Conservation (phyloP, 2,888 invertebrate species). For the Timandra comae region DNA sequence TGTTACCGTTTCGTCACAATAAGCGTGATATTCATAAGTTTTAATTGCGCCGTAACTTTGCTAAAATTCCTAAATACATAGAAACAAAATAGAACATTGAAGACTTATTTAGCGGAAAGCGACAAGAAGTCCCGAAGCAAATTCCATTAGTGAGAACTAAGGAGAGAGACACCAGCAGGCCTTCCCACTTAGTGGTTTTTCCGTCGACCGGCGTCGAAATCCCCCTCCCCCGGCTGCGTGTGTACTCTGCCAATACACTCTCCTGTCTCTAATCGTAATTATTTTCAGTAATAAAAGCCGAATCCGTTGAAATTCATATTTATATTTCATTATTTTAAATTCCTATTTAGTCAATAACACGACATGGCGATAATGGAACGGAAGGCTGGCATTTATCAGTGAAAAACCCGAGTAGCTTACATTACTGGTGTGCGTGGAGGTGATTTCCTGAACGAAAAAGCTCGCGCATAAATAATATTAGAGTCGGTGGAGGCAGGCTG, state of each 20-base stretch:
- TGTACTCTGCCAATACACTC: constrained; percentile 27
- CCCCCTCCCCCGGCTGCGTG: constrained; percentile 10
- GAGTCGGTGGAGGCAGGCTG: constrained; percentile 21
- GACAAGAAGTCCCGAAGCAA: constrained; percentile 34
- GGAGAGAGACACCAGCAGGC: constrained; percentile 34
- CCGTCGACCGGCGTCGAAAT: constrained; percentile 31
- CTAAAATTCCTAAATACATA: too few species aligned
- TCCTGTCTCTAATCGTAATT: constrained; percentile 23
- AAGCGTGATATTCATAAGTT: too few species aligned
- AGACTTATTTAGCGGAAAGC: constrained; percentile 29
- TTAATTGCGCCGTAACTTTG: too few species aligned
- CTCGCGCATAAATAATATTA: constrained; percentile 42
- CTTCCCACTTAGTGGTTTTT: constrained; percentile 47
- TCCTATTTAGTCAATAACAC: constrained; percentile 23
- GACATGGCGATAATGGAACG: constrained; percentile 23
- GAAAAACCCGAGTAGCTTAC: constrained; percentile 31
- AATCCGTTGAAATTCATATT: constrained; percentile 4
- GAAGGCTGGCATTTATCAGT: constrained; percentile 36
- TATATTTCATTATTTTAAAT: constrained; percentile 22
- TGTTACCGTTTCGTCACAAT: too few species aligned
- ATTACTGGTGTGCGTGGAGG: constrained; percentile 29
- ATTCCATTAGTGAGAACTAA: constrained; percentile 45
- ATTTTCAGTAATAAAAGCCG: constrained; percentile 17
- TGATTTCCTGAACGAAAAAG: constrained; percentile 41
- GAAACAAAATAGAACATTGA: constrained; percentile 13